Evolutionary conservation across 1,140 invertebrate species (phyloP).

Genomic region (Halesus radiatus): DNA sequence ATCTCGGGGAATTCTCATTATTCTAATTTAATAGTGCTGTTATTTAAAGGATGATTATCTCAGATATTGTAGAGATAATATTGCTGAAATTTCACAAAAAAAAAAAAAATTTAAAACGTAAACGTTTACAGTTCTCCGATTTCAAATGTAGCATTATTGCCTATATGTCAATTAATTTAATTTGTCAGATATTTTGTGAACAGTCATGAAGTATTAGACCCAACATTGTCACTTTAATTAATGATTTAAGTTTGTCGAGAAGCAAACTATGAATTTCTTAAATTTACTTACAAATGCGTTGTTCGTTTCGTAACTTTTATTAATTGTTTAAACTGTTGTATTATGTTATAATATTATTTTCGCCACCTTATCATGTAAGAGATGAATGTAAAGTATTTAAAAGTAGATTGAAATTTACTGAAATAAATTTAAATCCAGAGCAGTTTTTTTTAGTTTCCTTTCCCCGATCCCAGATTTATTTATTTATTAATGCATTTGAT

Average conservation of each 20-base stretch:
- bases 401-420: conserved; percentile 57
- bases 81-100: too few species aligned
- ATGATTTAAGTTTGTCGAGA: conserved; percentile 51
- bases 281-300: neutral
- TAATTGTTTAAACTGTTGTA: neutral
- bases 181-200: conserved; percentile 5
- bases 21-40: too few species aligned
- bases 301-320: neutral
- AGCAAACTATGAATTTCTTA: conserved; percentile 42
- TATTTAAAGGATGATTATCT: too few species aligned
- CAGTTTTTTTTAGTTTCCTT: conserved; percentile 39
- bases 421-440: conserved; percentile 56
- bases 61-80: too few species aligned
- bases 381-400: conserved; percentile 57
- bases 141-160: conserved; percentile 17
- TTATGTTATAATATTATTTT: conserved; percentile 34
- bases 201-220: neutral
- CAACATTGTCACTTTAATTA: neutral
- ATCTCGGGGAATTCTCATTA: too few species aligned
- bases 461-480: neutral
- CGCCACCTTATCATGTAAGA: conserved; percentile 48
- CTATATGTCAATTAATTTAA: conserved; percentile 44
- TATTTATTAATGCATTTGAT: too few species aligned
- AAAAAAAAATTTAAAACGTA: too few species aligned
- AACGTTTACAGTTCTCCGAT: neutral